Evolutionary conservation across 2,113 vertebrate genomes (phyloP), one percentile per base, ranked within the genome.

Genomic region (Epinephelus lanceolatus): DNA sequence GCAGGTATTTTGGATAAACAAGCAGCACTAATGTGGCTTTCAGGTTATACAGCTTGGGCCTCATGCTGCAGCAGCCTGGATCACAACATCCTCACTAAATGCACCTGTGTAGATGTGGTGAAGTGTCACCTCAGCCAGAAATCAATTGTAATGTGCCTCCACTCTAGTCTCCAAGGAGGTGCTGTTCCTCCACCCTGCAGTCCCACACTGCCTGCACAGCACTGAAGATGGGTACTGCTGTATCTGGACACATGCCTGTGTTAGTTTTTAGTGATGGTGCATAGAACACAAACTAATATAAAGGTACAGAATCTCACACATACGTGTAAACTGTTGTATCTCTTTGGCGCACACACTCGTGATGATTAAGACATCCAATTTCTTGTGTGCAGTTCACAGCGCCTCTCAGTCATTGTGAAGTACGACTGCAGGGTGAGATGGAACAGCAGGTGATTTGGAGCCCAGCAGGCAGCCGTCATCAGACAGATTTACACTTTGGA

Each of bases 401-500:
- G 67, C 63, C 74, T 56, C 62, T 83, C 67, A 72, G 81, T 75
- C 81, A 33, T 6, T 71, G 47, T 71, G 66, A 52, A 30, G 75
- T 52, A 60, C 55, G 42, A 12, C 25, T 19, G 74, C 83, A 37
- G 23, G 57, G 61, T 37, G 69, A 19, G 55, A 57, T 23, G 12
- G 65, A 80, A 60, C 62, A 71, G 81, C 76, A 40, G 80, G 83
- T 84, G 88, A 81, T 65, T 55, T 66, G 55, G 51, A 15, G 66
- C 57, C 21, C 42, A 75, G 65, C 14, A 0, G 49, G 56, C 25
- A 23, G 62, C 69, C 27, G 5, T 81, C 80, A 82, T 81, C 76
- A 79, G 30, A 81, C 57, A 66, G 56, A 83, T 86, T 76, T 84
- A 81, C 77, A 53, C 51, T 55, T 42, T 69, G 27, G 69, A 83